A percentile compares a stretch with the other conserved stretches of the same genome.
These are phyloP conservation scores for Xestia xanthographa DNA, from an alignment of 2,888 invertebrate genomes.

Conservation along the genomic window DNA sequence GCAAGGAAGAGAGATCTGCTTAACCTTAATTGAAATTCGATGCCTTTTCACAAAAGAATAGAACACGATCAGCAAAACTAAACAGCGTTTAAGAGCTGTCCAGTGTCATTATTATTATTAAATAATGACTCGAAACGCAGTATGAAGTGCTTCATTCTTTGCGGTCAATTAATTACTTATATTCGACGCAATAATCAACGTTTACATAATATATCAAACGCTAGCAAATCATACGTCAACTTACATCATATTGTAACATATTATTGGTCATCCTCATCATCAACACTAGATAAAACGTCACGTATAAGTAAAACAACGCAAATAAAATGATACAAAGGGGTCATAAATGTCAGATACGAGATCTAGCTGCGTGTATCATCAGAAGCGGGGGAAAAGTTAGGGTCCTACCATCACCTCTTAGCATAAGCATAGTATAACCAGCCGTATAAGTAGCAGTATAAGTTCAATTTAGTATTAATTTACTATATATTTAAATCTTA, in stretches of 20 bases:
- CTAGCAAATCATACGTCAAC: not conserved
- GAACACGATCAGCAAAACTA: not conserved
- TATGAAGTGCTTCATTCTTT: not conserved
- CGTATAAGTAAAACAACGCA: constrained; percentile 6
- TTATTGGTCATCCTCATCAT: constrained; percentile 17
- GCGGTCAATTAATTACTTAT: not conserved
- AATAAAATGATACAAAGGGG: constrained; percentile 21
- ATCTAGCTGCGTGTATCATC: not conserved
- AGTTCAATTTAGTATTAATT: too few species aligned
- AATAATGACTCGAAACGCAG: not conserved
- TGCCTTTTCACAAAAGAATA: not conserved
- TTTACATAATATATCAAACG: constrained; percentile 18
- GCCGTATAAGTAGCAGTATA: too few species aligned
- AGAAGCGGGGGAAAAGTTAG: constrained; percentile 10
- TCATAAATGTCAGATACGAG: constrained; percentile 16
- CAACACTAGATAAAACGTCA: constrained; percentile 12
- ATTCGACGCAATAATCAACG: constrained; percentile 15
- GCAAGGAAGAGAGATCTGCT: not conserved
- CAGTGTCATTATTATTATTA: not conserved
- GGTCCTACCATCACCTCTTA: not conserved
- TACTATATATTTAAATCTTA: not conserved
- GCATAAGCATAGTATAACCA: not conserved
- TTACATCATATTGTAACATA: constrained; percentile 31
- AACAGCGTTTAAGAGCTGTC: not conserved
- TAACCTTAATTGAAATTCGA: constrained; percentile 4